A percentile compares a stretch with the other conserved stretches of the same genome.
Evolutionary conservation across 2,888 invertebrate species (phyloP).

Genomic region (Operophtera brumata): DNA sequence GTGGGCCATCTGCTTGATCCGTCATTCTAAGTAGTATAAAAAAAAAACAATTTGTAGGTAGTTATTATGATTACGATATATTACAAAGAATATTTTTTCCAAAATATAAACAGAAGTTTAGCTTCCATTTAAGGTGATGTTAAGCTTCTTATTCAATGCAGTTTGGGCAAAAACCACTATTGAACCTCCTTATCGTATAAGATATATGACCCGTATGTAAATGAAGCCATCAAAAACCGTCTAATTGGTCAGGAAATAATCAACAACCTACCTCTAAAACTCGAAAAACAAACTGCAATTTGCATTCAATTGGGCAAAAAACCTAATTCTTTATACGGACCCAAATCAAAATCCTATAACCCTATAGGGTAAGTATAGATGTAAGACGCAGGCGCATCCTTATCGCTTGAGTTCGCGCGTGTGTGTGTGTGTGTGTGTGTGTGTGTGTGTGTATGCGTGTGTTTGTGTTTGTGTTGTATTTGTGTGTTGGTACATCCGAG

Average conservation of each 20-base stretch:
- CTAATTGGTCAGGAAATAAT: slow-evolving; percentile 27
- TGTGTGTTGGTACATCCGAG: slow-evolving; percentile 1
- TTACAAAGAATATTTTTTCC: too few relatives aligned
- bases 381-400: slow-evolving; percentile 47
- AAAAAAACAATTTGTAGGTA: too few relatives aligned
- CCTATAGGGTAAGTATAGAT: not conserved
- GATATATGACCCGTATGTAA: slow-evolving; percentile 2
- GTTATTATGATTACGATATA: too few relatives aligned
- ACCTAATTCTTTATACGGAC: slow-evolving; percentile 45
- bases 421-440: slow-evolving; percentile 31
- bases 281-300: slow-evolving; percentile 27
- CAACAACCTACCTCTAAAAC: slow-evolving; percentile 18
- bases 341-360: slow-evolving; percentile 57
- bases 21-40: too few relatives aligned
- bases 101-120: too few relatives aligned
- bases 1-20: too few relatives aligned
- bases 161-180: too few relatives aligned
- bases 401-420: slow-evolving; percentile 1
- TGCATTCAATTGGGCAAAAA: slow-evolving; percentile 47
- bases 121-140: too few relatives aligned
- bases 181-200: not conserved
- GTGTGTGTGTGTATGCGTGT: slow-evolving; percentile 34
- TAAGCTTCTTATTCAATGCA: too few relatives aligned
- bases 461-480: slow-evolving; percentile 31
- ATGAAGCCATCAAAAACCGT: not conserved